These are phyloP conservation scores for Salvelinus fontinalis DNA, from an alignment of 2,113 vertebrate species.

Conservation along the genomic window DNA sequence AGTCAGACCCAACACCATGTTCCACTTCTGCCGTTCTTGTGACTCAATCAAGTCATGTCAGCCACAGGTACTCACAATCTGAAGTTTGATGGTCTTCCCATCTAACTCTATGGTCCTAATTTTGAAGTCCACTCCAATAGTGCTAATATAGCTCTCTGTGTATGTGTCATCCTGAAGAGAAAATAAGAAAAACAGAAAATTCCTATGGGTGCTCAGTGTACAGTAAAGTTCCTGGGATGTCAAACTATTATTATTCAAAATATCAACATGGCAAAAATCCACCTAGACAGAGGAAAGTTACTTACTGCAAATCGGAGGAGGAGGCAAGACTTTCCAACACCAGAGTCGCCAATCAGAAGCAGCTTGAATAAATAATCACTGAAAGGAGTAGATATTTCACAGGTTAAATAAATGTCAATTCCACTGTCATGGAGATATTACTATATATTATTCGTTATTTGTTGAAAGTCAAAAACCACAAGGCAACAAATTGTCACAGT, in stretches of 20 bases:
- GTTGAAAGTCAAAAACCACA: not conserved
- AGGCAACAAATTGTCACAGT: not conserved
- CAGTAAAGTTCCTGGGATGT: not conserved
- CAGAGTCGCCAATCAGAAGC: slow-evolving; percentile 97
- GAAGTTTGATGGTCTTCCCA: slow-evolving; percentile 98
- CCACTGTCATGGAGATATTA: not conserved
- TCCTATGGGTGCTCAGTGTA: not conserved
- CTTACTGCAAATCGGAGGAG: slow-evolving; percentile 98
- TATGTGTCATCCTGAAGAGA: slow-evolving; percentile 91
- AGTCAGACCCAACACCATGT: not conserved
- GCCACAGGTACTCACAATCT: slow-evolving; percentile 87
- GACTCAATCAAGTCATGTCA: no score
- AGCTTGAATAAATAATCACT: slow-evolving; percentile 99
- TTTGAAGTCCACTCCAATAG: slow-evolving; percentile 98
- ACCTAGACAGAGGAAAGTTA: slow-evolving; percentile 37
- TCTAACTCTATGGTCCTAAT: slow-evolving; percentile 98
- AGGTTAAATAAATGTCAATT: not conserved
- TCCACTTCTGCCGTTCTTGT: no score
- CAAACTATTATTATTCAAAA: not conserved
- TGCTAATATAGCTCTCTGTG: slow-evolving; percentile 98
- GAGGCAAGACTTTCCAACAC: slow-evolving; percentile 97
- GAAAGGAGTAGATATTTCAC: slow-evolving; percentile 39
- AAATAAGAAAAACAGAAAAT: slow-evolving; percentile 9
- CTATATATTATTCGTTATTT: not conserved
- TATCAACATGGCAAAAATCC: not conserved